Base-by-base conservation (phyloP, 2,888 invertebrate species). In the Aporophyla nigra region DNA sequence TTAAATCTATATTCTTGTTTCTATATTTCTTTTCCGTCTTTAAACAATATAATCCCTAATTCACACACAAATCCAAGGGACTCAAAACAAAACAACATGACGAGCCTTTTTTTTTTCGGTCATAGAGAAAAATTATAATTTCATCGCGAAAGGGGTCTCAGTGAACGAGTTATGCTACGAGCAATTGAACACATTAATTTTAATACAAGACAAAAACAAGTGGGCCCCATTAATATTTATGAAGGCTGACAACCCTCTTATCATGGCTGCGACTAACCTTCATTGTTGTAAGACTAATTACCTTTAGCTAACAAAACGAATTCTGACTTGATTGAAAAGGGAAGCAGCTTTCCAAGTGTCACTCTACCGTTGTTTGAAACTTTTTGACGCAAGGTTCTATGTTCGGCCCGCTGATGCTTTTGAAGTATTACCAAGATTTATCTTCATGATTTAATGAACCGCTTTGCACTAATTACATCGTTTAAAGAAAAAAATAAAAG, bases 181-280 rank as follows among this genome's bases (percentile, higher is more conserved):
- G 88, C 93, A 95, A 94, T 93, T 93, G 94, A 90, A 91, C 90
- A 90, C 95, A 95, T 95, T 94, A 94, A 95, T 96, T 94, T 94
- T 91, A 95, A 95, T 95, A 93, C 89, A 89, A 90, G 88, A 92
- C 91, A 93, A 91, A 92, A 91, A 90, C 92, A 92, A 94, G 91
- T 92, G 90, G 86, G 84, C 82, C 90, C 90, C 91, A 94, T 95
- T 94, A 94, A 94, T 95, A 94, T 94, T 94, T 93, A 95, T 95
- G 90, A 92, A 92, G 87, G 88, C 83, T 86, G 87, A 90, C 92
- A 91, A 86, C 84, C 86, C 84, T 75, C 84, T 84, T 84, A 84
- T 84, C 84, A 78, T 56, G 70, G 65, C 62, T 68, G 56, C 70
- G 74, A 74, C 78, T 78, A 87, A 87, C 85, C 76, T 80, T 83